Percentiles rank a stretch among this genome's conserved stretches.
These are phyloP conservation scores for Myopa testacea DNA, from an alignment of 2,888 invertebrate species.

Conservation along the genomic window DNA sequence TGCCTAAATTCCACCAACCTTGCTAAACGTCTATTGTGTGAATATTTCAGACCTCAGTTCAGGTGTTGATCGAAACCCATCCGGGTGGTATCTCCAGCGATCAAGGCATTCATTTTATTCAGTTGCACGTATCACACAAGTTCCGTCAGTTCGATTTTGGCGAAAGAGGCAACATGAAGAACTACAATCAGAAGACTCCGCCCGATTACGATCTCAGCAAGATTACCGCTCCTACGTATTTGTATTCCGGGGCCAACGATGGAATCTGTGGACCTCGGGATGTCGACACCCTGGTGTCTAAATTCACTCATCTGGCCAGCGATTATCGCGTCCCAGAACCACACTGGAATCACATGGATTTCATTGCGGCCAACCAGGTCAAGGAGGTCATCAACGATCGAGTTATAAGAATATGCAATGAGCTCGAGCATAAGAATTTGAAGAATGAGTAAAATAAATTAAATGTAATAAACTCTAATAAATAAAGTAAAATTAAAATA, in stretches of 20 bases:
- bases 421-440: conserved; percentile 44
- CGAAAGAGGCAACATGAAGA: conserved; percentile 51
- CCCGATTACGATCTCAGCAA: conserved; percentile 59
- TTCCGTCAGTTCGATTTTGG: conserved; percentile 63
- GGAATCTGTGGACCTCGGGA: conserved; percentile 58
- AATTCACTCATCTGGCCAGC: conserved; percentile 51
- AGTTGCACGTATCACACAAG: conserved; percentile 52
- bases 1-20: too few relatives aligned
- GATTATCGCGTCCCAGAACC: conserved; percentile 58
- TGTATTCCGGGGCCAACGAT: conserved; percentile 60
- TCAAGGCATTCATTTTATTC: conserved; percentile 61
- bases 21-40: not conserved
- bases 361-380: conserved; percentile 58
- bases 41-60: conserved; percentile 52
- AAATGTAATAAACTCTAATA: too few relatives aligned
- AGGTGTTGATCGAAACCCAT: conserved; percentile 58
- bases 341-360: conserved; percentile 63
- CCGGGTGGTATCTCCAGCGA: conserved; percentile 61
- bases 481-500: too few relatives aligned
- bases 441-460: not conserved
- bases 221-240: conserved; percentile 57
- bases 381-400: conserved; percentile 57
- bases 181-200: conserved; percentile 55
- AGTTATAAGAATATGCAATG: conserved; percentile 52
- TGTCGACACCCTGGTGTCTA: conserved; percentile 55